phyloP scores from a whole-genome alignment of 1,140 invertebrate species.

The Leptinotarsa texana region DNA sequence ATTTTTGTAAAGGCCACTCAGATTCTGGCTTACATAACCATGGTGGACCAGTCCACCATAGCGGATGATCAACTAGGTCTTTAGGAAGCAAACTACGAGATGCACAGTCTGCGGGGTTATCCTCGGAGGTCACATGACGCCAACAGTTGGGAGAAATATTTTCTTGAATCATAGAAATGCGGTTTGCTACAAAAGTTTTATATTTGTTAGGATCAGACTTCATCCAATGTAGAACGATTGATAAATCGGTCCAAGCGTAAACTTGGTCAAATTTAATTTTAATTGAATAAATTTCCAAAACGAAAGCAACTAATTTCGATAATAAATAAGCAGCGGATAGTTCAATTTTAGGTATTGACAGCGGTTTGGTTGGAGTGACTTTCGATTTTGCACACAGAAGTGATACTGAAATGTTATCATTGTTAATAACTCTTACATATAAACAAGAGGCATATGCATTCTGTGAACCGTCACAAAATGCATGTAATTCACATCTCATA shows the following conservation, averaged over 20 bases:
- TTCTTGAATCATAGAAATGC: conserved; percentile 45
- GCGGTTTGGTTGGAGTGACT: conserved; percentile 43
- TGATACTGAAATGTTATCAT: conserved; percentile 18
- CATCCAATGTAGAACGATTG: conserved; percentile 51
- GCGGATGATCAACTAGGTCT: conserved; percentile 11
- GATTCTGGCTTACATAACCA: conserved; percentile 13
- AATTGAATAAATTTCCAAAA: conserved; percentile 2
- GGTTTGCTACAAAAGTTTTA: conserved; percentile 27
- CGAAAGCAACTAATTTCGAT: conserved; percentile 25
- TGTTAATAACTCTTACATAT: conserved; percentile 40
- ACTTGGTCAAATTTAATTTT: conserved; percentile 27
- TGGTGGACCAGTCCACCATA: conserved; percentile 21
- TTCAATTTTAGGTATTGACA: conserved; percentile 43
- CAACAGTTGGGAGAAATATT: conserved; percentile 35
- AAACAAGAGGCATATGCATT: conserved; percentile 45
- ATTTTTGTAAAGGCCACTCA: conserved; percentile 5
- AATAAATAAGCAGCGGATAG: conserved; percentile 39
- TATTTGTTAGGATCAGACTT: neutral
- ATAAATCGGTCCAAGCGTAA: conserved; percentile 54
- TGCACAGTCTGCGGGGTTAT: conserved; percentile 50
- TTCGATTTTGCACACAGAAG: conserved; percentile 45
- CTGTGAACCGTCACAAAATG: conserved; percentile 50
- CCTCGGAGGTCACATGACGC: conserved; percentile 45
- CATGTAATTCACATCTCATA: conserved; percentile 29
- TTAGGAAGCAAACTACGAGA: conserved; percentile 40